Evolutionary conservation across 30 jellyfish, hydroid and myxozoan species (phyloP).

Genomic region (Cassiopea andromeda): DNA sequence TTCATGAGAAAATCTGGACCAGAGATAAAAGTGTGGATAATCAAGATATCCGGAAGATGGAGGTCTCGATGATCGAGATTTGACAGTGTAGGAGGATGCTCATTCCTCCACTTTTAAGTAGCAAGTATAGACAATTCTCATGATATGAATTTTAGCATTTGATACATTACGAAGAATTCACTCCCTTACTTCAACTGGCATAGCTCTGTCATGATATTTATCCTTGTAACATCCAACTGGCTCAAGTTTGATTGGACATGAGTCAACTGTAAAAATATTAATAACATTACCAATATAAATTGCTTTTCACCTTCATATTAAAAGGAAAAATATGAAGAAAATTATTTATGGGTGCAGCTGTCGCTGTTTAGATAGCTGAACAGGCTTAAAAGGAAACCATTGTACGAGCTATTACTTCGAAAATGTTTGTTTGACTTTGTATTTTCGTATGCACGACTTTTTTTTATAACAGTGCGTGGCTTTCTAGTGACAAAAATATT

Average conservation of each 20-base stretch:
- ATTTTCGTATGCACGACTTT: too few relatives aligned
- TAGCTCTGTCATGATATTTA: slow-evolving; percentile 36
- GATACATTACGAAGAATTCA: too few relatives aligned
- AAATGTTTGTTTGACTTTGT: too few relatives aligned
- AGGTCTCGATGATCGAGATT: not conserved
- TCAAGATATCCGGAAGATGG: not conserved
- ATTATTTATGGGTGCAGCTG: too few relatives aligned
- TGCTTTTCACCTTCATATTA: not conserved
- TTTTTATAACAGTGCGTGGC: too few relatives aligned
- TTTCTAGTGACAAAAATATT: too few relatives aligned
- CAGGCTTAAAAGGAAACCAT: not conserved
- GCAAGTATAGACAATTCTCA: not conserved
- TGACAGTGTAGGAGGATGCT: not conserved
- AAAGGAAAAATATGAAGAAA: not conserved
- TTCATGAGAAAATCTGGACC: too few relatives aligned
- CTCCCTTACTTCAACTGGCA: slow-evolving; percentile 38
- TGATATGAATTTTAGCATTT: too few relatives aligned
- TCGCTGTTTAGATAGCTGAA: too few relatives aligned
- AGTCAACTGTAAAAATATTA: slow-evolving; percentile 12
- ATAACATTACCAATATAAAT: too few relatives aligned
- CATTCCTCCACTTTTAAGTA: not conserved
- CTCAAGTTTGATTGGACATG: slow-evolving; percentile 54
- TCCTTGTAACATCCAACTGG: slow-evolving; percentile 78
- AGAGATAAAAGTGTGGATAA: not conserved
- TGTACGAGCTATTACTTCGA: not conserved